Evolutionary conservation across 2,888 invertebrate species (phyloP).

Genomic region (Panorpa germanica): DNA sequence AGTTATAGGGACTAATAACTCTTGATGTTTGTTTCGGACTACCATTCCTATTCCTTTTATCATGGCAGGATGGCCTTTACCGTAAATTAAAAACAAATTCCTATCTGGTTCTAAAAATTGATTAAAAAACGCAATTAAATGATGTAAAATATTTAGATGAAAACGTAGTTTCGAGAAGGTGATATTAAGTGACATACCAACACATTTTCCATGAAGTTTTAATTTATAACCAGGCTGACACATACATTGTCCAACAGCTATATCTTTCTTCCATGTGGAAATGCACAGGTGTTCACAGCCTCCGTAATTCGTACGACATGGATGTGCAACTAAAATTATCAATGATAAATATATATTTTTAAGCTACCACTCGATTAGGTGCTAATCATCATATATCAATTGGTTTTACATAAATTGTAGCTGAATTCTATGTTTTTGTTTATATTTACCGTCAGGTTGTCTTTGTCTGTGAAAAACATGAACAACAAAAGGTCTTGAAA

Average conservation of each 20-base stretch:
- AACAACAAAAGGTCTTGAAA: conserved; percentile 40
- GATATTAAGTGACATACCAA: conserved; percentile 25
- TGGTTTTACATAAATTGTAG: conserved; percentile 3
- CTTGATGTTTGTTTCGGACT: conserved; percentile 19
- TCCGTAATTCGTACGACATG: conserved; percentile 44
- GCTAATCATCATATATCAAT: conserved; percentile 7
- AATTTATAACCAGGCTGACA: conserved; percentile 54
- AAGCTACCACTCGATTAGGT: conserved; percentile 29
- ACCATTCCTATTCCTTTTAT: conserved; percentile 40
- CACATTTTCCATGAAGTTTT: conserved; percentile 36
- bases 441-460: conserved; percentile 46
- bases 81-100: conserved; percentile 46
- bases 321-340: conserved; percentile 34
- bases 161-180: too few species aligned
- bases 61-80: conserved; percentile 45
- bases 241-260: conserved; percentile 41
- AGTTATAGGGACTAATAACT: conserved; percentile 50
- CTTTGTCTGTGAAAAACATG: conserved; percentile 57
- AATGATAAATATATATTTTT: conserved; percentile 23
- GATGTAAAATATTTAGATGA: too few species aligned
- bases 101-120: too few species aligned
- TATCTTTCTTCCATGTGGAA: conserved; percentile 33
- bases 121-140: too few species aligned
- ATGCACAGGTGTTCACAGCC: conserved; percentile 64
- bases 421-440: background rate